These are phyloP conservation scores for Matsumyia berberina DNA, from an alignment of 2,888 invertebrate species.

Conservation along the genomic window DNA sequence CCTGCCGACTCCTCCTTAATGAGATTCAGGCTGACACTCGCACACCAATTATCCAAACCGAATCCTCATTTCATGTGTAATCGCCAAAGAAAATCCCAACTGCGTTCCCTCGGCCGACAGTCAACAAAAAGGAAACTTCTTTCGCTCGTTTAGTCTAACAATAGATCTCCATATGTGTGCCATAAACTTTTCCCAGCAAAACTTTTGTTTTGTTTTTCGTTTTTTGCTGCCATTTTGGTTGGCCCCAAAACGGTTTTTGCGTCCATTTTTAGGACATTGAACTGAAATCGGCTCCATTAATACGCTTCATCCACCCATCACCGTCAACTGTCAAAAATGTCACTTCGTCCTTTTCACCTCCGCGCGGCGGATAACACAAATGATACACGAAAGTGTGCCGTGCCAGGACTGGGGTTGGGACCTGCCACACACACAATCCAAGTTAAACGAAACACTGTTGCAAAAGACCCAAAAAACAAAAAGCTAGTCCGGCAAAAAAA, in stretches of 20 bases:
- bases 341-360: constrained; percentile 37
- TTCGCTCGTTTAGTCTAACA: constrained; percentile 14
- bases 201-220: constrained; percentile 13
- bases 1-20: constrained; percentile 10
- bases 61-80: constrained; percentile 33
- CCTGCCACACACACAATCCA: constrained; percentile 10
- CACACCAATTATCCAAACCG: constrained; percentile 47
- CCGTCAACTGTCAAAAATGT: constrained; percentile 57
- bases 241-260: not conserved
- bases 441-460: constrained; percentile 26
- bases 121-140: constrained; percentile 25
- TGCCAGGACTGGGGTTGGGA: not conserved
- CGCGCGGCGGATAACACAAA: constrained; percentile 41
- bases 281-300: constrained; percentile 50
- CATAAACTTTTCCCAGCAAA: constrained; percentile 29
- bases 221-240: not conserved
- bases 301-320: constrained; percentile 47
- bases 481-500: constrained; percentile 16
- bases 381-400: constrained; percentile 13
- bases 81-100: constrained; percentile 28
- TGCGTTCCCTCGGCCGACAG: constrained; percentile 2
- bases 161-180: constrained; percentile 26
- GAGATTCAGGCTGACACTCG: constrained; percentile 33
- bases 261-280: constrained; percentile 20
- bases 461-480: not conserved